These are phyloP conservation scores for Nymphalis polychloros DNA, from an alignment of 2,888 invertebrate species.

Conservation along the genomic window DNA sequence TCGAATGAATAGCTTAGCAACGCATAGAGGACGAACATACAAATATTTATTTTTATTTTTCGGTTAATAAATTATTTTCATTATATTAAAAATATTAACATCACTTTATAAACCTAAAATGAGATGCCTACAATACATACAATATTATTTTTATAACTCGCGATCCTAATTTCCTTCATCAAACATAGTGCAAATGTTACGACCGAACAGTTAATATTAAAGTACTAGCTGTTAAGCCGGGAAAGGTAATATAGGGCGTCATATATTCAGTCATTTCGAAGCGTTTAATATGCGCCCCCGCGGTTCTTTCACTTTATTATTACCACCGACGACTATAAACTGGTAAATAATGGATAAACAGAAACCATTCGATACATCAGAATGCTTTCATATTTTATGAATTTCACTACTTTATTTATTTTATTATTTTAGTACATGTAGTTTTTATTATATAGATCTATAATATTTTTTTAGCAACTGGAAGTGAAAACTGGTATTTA, in stretches of 20 bases:
- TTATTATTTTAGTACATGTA: too few relatives aligned
- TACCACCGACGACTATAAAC: conserved; percentile 18
- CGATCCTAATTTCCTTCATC: conserved; percentile 1
- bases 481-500: too few relatives aligned
- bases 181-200: conserved; percentile 14
- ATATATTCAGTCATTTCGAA: conserved; percentile 26
- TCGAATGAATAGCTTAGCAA: too few relatives aligned
- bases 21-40: too few relatives aligned
- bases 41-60: too few relatives aligned
- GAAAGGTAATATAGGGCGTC: conserved; percentile 25
- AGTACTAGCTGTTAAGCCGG: conserved; percentile 16
- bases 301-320: conserved; percentile 25
- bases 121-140: too few relatives aligned
- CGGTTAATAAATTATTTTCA: too few relatives aligned
- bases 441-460: too few relatives aligned
- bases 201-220: conserved; percentile 16
- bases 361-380: background rate
- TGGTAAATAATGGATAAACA: conserved; percentile 3
- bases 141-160: background rate
- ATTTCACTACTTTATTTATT: too few relatives aligned
- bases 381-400: background rate
- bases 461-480: too few relatives aligned
- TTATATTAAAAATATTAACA: too few relatives aligned
- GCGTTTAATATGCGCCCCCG: conserved; percentile 28
- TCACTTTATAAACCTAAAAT: too few relatives aligned